A percentile compares a stretch with the other conserved stretches of the same genome.
These are phyloP conservation scores for Callitettix versicolor DNA, from an alignment of 1,140 invertebrate genomes.

Conservation along the genomic window DNA sequence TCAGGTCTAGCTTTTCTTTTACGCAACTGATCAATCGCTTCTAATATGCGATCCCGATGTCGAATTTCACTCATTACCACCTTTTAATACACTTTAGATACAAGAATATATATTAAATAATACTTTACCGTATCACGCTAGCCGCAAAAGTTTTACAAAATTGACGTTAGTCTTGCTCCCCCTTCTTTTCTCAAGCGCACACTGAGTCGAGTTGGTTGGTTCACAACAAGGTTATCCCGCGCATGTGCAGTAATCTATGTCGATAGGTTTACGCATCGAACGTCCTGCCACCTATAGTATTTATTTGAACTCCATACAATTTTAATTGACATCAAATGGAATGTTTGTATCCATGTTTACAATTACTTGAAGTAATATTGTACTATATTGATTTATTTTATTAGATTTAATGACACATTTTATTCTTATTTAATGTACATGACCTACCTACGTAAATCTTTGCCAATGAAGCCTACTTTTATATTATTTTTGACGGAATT, in stretches of 20 bases:
- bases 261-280: constrained; percentile 3
- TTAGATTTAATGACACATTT: no score
- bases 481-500: no score
- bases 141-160: background rate
- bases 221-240: background rate
- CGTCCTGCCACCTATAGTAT: background rate
- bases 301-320: constrained; percentile 1
- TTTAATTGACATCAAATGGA: background rate
- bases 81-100: background rate
- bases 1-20: constrained; percentile 72
- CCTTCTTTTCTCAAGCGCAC: background rate
- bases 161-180: background rate
- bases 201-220: constrained; percentile 3
- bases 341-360: no score
- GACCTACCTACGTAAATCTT: no score
- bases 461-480: no score
- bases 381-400: no score
- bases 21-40: constrained; percentile 73
- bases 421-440: no score
- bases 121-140: no score
- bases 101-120: no score
- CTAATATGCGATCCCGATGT: constrained; percentile 50
- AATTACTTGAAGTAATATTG: no score
- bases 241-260: constrained; percentile 10
- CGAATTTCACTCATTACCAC: constrained; percentile 16